Evolutionary conservation across 2,113 vertebrate species (phyloP).

Genomic region (Neolamprologus sp.): DNA sequence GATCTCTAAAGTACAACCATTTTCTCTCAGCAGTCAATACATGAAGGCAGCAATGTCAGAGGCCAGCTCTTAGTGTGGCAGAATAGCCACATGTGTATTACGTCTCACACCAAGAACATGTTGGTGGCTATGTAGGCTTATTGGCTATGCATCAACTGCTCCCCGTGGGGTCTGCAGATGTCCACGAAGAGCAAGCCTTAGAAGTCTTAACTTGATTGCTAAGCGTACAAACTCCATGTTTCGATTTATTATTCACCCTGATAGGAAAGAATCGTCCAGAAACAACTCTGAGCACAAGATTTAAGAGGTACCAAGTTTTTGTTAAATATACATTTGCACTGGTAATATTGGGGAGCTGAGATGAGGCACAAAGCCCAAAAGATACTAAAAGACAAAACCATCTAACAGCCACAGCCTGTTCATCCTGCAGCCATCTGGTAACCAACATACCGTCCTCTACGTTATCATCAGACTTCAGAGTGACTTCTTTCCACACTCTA

Average conservation of each 20-base stretch:
- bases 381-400: not conserved
- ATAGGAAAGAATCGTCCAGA: not conserved
- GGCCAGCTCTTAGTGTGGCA: not conserved
- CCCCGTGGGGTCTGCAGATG: not conserved
- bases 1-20: not conserved
- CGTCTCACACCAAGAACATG: not conserved
- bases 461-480: not conserved
- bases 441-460: not conserved
- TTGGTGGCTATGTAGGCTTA: rapidly evolving
- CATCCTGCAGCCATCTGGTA: not conserved
- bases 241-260: not conserved
- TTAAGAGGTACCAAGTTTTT: not conserved
- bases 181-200: not conserved
- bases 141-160: not conserved
- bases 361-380: not conserved
- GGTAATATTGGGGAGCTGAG: not conserved
- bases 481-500: not conserved
- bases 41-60: not conserved
- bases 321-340: not conserved
- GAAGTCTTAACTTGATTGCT: not conserved
- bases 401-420: not conserved
- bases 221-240: rapidly evolving
- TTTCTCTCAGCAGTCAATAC: not conserved
- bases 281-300: not conserved
- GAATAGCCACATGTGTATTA: rapidly evolving